phyloP scores from a whole-genome alignment of 1,140 invertebrate genomes.

The Pseudoatta argentina region DNA sequence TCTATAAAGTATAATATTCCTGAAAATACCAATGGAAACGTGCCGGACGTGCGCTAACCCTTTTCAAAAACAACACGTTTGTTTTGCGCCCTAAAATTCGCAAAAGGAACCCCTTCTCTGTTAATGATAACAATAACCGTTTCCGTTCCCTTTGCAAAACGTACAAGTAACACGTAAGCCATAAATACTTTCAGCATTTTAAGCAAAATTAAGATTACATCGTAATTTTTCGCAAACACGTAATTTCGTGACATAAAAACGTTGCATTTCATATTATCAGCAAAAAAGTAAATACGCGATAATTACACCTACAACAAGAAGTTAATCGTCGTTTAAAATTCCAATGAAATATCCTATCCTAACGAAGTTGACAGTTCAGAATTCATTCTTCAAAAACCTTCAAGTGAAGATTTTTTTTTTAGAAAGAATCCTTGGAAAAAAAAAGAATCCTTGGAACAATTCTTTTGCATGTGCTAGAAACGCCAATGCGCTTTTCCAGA shows the following conservation, averaged over 20 bases:
- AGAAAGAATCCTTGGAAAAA: background rate
- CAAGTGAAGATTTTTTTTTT: background rate
- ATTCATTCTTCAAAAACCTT: background rate
- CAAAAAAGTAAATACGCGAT: background rate
- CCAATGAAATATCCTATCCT: background rate
- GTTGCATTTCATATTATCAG: background rate
- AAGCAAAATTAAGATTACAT: background rate
- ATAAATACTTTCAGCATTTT: conserved; percentile 9
- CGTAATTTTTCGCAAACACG: background rate
- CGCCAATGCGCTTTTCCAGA: background rate
- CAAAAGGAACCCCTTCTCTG: background rate
- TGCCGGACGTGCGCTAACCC: conserved; percentile 21
- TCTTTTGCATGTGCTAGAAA: background rate
- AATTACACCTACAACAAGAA: background rate
- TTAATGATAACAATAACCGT: conserved; percentile 2
- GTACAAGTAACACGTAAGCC: background rate
- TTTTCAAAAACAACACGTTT: conserved; percentile 23
- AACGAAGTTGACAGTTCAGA: background rate
- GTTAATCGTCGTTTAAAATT: background rate
- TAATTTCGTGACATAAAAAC: background rate
- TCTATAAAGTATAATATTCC: conserved; percentile 15
- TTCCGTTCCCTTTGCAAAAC: conserved; percentile 23
- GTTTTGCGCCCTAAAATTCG: conserved; percentile 20
- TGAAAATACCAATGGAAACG: conserved; percentile 51
- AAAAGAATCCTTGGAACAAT: background rate